Base-by-base conservation (phyloP, 2,888 invertebrate genomes). In the Diplazon laetatorius region DNA sequence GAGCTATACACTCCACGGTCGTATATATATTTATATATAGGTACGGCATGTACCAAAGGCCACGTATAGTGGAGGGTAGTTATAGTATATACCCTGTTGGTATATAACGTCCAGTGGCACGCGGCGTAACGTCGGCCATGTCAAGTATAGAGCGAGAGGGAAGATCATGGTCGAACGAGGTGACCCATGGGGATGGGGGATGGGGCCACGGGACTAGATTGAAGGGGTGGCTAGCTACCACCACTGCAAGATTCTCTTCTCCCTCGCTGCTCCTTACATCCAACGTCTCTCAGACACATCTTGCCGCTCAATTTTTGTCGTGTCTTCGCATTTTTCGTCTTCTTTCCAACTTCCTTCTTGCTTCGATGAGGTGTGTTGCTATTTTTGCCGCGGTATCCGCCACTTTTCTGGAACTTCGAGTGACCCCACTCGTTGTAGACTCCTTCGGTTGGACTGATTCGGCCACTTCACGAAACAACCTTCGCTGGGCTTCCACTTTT, bases 131-230 rank as follows among this genome's bases (percentile, higher is more conserved):
- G 78, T 70, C 73, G 59, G 74, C 59, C 69, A 70, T 72, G 73
- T 71, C 65, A 76, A 79, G 77, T 76, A 62, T 68, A 75, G 81
- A 86, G 81, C 76, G 83, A 86, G 85, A 86, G 83, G 82, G 82
- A 87, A 80, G 85, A 87, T 87, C 84, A 87, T 83, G 84, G 83
- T 81, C 78, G 86, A 83, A 85, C 82, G 84, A 85, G 84, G 83
- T 85, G 84, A 85, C 66, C 82, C 81, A 81, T 83, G 84, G 79
- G 80, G 82, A 77, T 80, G 80, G 81, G 79, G 83, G 82, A 83
- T 83, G 82, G 82, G 85, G 82, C 85, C 85, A 83, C 83, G 83
- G 83, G 82, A 86, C 82, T 86, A 86, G 85, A 88, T 86, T 85
- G 85, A 84, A 63, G 66, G 37, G 62, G 35, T 63, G 55, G 75